Percentiles rank a stretch among this genome's conserved stretches.
Evolutionary conservation across 2,113 vertebrate genomes (phyloP).

Genomic region (Cathartes aura): DNA sequence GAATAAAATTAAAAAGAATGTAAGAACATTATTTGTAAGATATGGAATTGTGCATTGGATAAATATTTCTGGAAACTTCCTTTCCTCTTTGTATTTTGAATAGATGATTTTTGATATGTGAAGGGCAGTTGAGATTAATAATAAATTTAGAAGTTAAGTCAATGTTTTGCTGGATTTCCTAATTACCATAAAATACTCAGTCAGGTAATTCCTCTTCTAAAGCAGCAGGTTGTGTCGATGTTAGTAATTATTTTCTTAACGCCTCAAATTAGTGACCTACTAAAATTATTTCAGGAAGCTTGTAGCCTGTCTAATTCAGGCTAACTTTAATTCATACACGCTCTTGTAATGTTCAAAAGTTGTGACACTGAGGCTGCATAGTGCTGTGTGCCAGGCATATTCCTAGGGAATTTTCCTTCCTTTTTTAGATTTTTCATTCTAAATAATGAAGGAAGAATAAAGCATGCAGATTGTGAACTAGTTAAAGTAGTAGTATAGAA

Average conservation of each 20-base stretch:
- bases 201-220: not conserved
- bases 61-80: not conserved
- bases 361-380: fast-evolving
- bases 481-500: not conserved
- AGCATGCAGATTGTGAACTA: not conserved
- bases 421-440: not conserved
- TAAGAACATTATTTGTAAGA: constrained; percentile 72
- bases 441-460: not conserved
- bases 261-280: not conserved
- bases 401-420: not conserved
- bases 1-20: constrained; percentile 97
- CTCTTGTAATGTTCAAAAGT: not conserved
- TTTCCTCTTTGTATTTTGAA: not conserved
- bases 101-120: not conserved
- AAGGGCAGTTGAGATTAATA: not conserved
- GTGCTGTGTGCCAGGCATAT: not conserved
- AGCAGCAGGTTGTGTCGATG: not conserved
- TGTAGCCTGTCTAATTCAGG: not conserved
- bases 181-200: not conserved
- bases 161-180: not conserved
- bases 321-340: not conserved
- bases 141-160: not conserved
- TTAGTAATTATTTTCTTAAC: not conserved
- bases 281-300: not conserved
- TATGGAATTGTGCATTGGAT: not conserved